phyloP scores from a whole-genome alignment of 2,113 vertebrate genomes.

The Phylloscopus trochilus region DNA sequence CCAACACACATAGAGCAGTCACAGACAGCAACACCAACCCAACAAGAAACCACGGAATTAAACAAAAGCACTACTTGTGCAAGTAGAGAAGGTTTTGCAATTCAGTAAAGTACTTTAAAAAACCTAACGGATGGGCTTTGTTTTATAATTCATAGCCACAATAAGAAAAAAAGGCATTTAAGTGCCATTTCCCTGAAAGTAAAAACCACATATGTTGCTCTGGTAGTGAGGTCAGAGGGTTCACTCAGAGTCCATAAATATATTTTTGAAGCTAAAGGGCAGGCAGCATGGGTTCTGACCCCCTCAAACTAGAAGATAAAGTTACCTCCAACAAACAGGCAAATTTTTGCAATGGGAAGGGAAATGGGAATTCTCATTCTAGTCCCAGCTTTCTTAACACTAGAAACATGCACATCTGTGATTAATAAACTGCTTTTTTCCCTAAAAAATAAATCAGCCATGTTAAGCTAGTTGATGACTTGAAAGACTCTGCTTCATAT shows the following conservation, averaged over 20 bases:
- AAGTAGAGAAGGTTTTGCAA: not conserved
- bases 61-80: not conserved
- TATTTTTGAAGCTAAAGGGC: slow-evolving; percentile 4
- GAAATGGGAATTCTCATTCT: slow-evolving; percentile 42
- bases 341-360: not conserved
- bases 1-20: not conserved
- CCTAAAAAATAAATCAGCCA: slow-evolving; percentile 51
- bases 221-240: slow-evolving; percentile 58
- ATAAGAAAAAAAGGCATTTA: not conserved
- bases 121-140: not conserved
- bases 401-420: slow-evolving; percentile 67
- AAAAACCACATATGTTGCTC: slow-evolving; percentile 21
- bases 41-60: not conserved
- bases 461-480: slow-evolving; percentile 49
- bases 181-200: not conserved
- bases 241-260: slow-evolving; percentile 59
- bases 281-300: slow-evolving; percentile 12
- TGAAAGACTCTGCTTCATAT: slow-evolving; percentile 39
- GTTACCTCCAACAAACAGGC: not conserved
- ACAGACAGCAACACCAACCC: not conserved
- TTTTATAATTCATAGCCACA: slow-evolving; percentile 4
- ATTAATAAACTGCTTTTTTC: slow-evolving; percentile 50
- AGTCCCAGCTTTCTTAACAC: slow-evolving; percentile 41
- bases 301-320: slow-evolving; percentile 17
- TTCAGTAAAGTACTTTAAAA: not conserved